Evolutionary conservation across 2,888 invertebrate species (phyloP).

Genomic region (Erynnis tages): DNA sequence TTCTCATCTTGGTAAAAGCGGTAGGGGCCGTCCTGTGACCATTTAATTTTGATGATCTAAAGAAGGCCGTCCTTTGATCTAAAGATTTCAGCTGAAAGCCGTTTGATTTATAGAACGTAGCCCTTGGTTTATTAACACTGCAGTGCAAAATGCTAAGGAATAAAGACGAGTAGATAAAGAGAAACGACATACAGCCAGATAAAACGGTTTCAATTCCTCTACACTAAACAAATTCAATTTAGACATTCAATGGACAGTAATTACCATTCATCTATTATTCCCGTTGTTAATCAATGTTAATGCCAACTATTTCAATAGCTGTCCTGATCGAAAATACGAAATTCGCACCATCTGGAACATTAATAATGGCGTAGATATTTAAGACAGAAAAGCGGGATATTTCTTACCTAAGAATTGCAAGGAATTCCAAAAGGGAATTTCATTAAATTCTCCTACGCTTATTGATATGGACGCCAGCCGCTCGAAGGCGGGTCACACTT

Average conservation of each 20-base stretch:
- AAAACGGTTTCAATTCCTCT: too few species aligned
- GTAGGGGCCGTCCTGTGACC: too few species aligned
- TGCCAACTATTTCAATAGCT: constrained; percentile 10
- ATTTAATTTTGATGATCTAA: too few species aligned
- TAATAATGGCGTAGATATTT: constrained; percentile 32
- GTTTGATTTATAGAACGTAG: too few species aligned
- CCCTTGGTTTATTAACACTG: too few species aligned
- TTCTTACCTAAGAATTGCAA: constrained; percentile 35
- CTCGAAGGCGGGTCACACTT: constrained; percentile 67
- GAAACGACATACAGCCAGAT: too few species aligned
- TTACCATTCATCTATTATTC: neutral
- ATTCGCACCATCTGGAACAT: constrained; percentile 24
- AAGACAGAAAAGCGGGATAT: constrained; percentile 34
- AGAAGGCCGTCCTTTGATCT: too few species aligned
- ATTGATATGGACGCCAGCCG: constrained; percentile 73
- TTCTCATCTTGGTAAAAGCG: too few species aligned
- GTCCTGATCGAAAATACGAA: constrained; percentile 16
- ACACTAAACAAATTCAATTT: too few species aligned
- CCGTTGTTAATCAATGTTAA: neutral
- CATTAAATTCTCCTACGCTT: constrained; percentile 55
- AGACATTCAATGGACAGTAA: neutral
- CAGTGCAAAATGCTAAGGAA: too few species aligned
- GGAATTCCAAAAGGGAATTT: constrained; percentile 40
- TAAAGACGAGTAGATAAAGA: too few species aligned
- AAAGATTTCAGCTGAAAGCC: too few species aligned